Evolutionary conservation across 2,888 invertebrate genomes (phyloP).

Genomic region (Diogma glabrata): DNA sequence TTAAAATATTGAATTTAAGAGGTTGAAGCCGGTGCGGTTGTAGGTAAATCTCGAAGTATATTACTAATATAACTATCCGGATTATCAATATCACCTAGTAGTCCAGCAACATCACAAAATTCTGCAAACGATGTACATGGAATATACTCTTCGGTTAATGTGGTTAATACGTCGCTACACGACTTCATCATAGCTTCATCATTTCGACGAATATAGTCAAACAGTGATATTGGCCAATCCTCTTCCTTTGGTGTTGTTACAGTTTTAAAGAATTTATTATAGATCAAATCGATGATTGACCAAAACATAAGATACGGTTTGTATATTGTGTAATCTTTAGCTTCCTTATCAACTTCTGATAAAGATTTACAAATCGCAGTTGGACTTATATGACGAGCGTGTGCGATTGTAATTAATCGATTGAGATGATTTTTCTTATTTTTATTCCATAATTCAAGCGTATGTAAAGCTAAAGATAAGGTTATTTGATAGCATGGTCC

Average conservation of each 20-base stretch:
- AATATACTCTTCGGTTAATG: constrained; percentile 78
- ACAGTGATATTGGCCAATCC: constrained; percentile 81
- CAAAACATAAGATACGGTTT: constrained; percentile 78
- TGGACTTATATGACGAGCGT: constrained; percentile 62
- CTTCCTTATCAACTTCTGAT: constrained; percentile 39
- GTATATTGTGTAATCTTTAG: constrained; percentile 66
- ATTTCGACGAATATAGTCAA: constrained; percentile 88
- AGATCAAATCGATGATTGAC: constrained; percentile 74
- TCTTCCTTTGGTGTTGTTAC: constrained; percentile 61
- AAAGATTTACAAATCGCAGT: constrained; percentile 37
- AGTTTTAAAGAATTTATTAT: constrained; percentile 77
- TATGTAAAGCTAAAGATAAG: constrained; percentile 66
- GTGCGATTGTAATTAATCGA: constrained; percentile 64
- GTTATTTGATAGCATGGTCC: constrained; percentile 83
- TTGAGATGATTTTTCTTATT: constrained; percentile 59
- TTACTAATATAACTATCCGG: constrained; percentile 33
- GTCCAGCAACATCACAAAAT: constrained; percentile 83
- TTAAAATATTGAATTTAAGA: background rate
- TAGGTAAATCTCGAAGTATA: constrained; percentile 28
- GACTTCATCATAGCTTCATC: constrained; percentile 83
- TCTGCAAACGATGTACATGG: constrained; percentile 84
- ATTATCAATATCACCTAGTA: constrained; percentile 32
- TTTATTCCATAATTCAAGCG: constrained; percentile 65
- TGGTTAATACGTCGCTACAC: constrained; percentile 68
- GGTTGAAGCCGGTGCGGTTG: constrained; percentile 18